A percentile compares a stretch with the other conserved stretches of the same genome.
These are phyloP conservation scores for Azemiops feae DNA, from an alignment of 2,113 vertebrate species.

Conservation along the genomic window DNA sequence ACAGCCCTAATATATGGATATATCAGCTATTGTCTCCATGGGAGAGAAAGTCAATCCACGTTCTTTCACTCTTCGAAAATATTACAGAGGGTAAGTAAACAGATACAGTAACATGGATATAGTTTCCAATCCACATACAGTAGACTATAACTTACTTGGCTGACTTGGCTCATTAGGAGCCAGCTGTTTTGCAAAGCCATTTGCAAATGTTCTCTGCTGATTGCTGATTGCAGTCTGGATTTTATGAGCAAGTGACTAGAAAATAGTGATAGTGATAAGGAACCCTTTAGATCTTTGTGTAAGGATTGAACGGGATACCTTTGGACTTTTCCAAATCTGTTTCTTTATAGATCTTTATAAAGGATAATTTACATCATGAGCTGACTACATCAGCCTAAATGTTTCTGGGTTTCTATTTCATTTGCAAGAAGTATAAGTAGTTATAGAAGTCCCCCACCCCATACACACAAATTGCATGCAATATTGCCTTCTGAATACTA, in stretches of 20 bases:
- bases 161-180: background rate
- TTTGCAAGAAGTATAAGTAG: background rate
- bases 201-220: background rate
- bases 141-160: background rate
- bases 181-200: background rate
- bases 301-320: background rate
- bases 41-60: slow-evolving; percentile 22
- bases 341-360: background rate
- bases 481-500: background rate
- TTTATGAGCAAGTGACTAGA: background rate
- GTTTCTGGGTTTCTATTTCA: background rate
- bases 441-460: background rate
- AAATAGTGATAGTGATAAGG: background rate
- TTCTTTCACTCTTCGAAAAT: slow-evolving; percentile 53
- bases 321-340: background rate
- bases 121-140: background rate
- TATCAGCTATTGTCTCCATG: slow-evolving; percentile 9
- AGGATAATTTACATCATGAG: too few relatives aligned
- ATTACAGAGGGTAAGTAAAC: slow-evolving; percentile 35
- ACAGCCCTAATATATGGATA: background rate
- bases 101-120: background rate
- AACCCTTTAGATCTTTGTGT: background rate
- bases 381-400: background rate
- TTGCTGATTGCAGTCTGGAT: background rate
- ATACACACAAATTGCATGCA: background rate